Conservation (phyloP, 2,888 invertebrate genomes). For the Stictocephala bisonia region DNA sequence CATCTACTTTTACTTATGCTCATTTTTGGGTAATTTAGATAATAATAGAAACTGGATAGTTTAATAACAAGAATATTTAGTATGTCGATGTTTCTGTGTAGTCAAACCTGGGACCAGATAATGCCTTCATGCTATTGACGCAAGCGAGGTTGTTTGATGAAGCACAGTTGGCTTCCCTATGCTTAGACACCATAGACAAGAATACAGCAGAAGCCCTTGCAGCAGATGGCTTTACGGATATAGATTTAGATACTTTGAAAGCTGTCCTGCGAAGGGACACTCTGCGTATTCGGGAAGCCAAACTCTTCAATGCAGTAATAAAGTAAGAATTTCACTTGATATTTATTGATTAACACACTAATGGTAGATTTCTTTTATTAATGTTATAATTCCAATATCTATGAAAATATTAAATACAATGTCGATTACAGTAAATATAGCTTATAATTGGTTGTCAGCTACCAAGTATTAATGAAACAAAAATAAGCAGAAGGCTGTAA, state of each 20-base stretch:
- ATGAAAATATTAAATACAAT: background rate
- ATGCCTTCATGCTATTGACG: conserved; percentile 84
- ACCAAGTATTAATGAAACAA: too few relatives aligned
- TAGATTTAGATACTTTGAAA: conserved; percentile 82
- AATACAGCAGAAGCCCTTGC: conserved; percentile 82
- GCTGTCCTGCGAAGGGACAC: conserved; percentile 83
- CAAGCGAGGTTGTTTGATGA: conserved; percentile 86
- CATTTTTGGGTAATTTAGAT: too few relatives aligned
- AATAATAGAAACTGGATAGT: too few relatives aligned
- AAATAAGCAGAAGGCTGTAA: too few relatives aligned
- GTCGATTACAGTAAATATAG: background rate
- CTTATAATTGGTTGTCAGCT: background rate
- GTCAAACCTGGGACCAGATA: conserved; percentile 81
- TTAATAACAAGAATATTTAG: too few relatives aligned
- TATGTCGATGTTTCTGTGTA: too few relatives aligned
- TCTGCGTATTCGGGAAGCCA: conserved; percentile 80
- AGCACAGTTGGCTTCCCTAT: conserved; percentile 81
- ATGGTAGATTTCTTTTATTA: too few relatives aligned
- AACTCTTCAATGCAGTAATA: conserved; percentile 79
- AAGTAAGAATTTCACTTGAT: conserved; percentile 62
- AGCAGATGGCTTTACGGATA: conserved; percentile 85
- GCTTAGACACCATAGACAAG: conserved; percentile 85
- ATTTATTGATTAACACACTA: background rate
- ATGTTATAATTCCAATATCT: background rate
- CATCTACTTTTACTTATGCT: too few relatives aligned